Conservation (phyloP, 2,113 vertebrate species). For the Vicugna pacos region DNA sequence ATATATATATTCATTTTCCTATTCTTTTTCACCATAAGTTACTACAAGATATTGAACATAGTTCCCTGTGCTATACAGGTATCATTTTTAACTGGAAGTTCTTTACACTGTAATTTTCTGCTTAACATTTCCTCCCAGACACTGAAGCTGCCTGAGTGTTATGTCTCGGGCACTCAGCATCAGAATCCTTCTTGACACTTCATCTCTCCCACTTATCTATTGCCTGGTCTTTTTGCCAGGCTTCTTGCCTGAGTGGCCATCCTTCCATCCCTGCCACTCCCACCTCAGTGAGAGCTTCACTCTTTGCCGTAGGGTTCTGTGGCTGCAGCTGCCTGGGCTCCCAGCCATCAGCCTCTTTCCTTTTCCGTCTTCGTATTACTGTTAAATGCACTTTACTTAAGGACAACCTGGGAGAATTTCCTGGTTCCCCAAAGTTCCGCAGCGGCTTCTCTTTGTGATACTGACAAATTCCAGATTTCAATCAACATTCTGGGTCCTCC, state of each 20-base stretch:
- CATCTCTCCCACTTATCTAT: background rate
- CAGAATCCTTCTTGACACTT: background rate
- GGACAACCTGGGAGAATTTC: background rate
- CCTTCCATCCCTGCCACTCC: background rate
- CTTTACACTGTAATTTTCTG: background rate
- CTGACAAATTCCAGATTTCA: background rate
- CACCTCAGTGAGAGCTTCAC: background rate
- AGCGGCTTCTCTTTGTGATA: background rate
- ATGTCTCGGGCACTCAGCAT: background rate
- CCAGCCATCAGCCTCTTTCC: background rate
- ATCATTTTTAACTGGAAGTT: background rate
- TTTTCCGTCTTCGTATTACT: background rate
- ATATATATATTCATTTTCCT: too few relatives aligned
- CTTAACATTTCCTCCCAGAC: background rate
- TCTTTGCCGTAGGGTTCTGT: background rate
- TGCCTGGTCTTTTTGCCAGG: background rate
- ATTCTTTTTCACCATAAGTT: too few relatives aligned
- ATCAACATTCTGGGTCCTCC: background rate
- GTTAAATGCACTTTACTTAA: too few relatives aligned
- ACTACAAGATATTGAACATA: too few relatives aligned
- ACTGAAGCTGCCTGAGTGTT: background rate
- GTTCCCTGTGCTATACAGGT: background rate
- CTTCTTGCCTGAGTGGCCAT: background rate
- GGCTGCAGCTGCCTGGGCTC: background rate
- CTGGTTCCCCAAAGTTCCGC: background rate